Evolutionary conservation across 1,140 invertebrate species (phyloP).

Genomic region (Leguminivora glycinivorella): DNA sequence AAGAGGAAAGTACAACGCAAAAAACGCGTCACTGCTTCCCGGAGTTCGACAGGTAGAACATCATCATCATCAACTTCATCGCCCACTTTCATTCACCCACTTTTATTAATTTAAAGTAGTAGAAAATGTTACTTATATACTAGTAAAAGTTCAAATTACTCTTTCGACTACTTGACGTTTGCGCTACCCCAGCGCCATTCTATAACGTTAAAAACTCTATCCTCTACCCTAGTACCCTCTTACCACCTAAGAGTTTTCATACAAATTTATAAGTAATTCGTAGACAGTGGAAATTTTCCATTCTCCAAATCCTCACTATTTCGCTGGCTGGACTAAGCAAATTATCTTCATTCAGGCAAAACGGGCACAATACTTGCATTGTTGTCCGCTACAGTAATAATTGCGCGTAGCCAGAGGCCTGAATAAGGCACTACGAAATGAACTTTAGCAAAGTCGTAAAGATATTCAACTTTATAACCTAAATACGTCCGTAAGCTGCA

Average conservation of each 20-base stretch:
- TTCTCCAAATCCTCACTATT: not conserved
- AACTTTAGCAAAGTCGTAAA: not conserved
- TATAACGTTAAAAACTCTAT: no score
- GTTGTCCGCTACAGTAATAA: slow-evolving; percentile 23
- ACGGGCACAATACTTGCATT: slow-evolving; percentile 20
- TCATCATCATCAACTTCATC: no score
- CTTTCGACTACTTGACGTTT: no score
- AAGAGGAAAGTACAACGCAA: no score
- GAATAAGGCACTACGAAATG: slow-evolving; percentile 9
- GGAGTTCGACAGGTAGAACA: no score
- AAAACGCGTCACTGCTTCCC: no score
- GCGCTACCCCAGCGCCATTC: no score
- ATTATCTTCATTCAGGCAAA: slow-evolving; percentile 20
- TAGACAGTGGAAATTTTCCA: not conserved
- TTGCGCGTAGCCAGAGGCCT: slow-evolving; percentile 10
- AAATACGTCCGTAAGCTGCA: not conserved
- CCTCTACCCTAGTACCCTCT: no score
- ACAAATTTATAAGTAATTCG: not conserved
- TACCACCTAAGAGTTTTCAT: not conserved
- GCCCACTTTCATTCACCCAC: no score
- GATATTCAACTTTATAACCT: not conserved
- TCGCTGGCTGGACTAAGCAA: slow-evolving; percentile 23
- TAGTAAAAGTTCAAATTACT: no score
- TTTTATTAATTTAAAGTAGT: no score
- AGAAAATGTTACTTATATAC: no score